Base-by-base conservation (phyloP, 2,888 invertebrate species). In the Ommatoiulus sabulosus region DNA sequence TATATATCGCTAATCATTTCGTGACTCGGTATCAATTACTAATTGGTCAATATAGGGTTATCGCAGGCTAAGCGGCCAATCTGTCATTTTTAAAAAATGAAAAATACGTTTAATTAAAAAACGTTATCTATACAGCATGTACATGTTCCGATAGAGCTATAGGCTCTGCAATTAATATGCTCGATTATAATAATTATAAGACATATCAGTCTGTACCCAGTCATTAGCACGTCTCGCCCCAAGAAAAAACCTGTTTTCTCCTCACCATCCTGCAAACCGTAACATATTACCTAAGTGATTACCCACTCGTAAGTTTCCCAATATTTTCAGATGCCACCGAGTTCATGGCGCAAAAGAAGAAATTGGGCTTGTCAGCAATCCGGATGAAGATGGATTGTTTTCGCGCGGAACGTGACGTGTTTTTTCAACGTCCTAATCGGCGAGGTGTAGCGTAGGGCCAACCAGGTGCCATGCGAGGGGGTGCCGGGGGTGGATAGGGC, bases 361-460 rank as follows among this genome's bases (percentile, higher is more conserved):
- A 35, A 35, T 35, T 35, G 35, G 35, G 35, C 35, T 57, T 72
- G 72, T 72, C 72, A 72, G 24, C 24, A 24, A 72, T 72, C 24
- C 24, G 72, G 72, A 72, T 72, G 72, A 72, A 72, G 72, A 72
- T 72, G 72, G 72, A 24, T 72, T 72, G 24, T 72, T 72, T 72
- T 72, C 72, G 72, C 24, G 72, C 72, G 24, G 24, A 72, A 72
- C 72, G 24, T 72, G 72, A 24, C 72, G 72, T 72, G 20, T 72
- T 72, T 72, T 72, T 72, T 72, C 20, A 72, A 72, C 20, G 72
- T 72, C 72, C 72, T 72, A 72, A 72, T 72, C 72, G 72, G 72
- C 0, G 24, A 72, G 72, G 72, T 24, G n/a, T n/a, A 10, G 72
- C 24, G 20, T 72, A 24, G 72, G 72, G 72, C 72, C 72, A 72